Evolutionary conservation across 2,888 invertebrate genomes (phyloP).

Genomic region (Lepidochrysops patricia): DNA sequence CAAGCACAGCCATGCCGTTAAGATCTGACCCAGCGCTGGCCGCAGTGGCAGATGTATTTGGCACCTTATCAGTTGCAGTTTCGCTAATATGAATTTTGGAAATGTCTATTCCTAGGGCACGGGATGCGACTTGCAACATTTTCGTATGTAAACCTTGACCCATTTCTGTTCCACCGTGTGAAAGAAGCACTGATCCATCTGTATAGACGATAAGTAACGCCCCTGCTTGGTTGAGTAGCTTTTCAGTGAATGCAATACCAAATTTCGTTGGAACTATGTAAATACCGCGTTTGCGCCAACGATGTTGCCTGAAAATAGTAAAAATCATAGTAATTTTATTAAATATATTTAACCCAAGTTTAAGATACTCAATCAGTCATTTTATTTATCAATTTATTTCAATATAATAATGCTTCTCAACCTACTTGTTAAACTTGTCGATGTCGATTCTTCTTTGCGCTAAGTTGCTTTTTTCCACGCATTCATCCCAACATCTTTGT

Average conservation of each 20-base stretch:
- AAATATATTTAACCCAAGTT: too few species aligned
- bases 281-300: conserved; percentile 91
- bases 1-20: conserved; percentile 91
- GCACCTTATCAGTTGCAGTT: conserved; percentile 91
- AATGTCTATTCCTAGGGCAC: conserved; percentile 79
- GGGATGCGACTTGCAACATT: conserved; percentile 93
- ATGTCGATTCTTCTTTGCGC: conserved; percentile 72
- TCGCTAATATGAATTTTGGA: conserved; percentile 87
- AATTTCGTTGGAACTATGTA: conserved; percentile 87
- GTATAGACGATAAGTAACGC: conserved; percentile 90
- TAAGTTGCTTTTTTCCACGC: conserved; percentile 79
- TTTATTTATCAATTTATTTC: too few species aligned
- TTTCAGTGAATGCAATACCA: conserved; percentile 86
- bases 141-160: conserved; percentile 97
- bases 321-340: background rate
- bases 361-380: too few species aligned
- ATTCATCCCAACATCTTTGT: conserved; percentile 85
- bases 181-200: conserved; percentile 90
- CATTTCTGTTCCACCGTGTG: conserved; percentile 97
- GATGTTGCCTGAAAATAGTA: conserved; percentile 75
- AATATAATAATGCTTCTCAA: conserved; percentile 11
- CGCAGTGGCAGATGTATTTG: conserved; percentile 92
- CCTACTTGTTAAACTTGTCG: conserved; percentile 81
- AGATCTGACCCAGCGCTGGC: conserved; percentile 92
- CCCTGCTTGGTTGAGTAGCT: conserved; percentile 88